Evolutionary conservation across 1,140 invertebrate genomes (phyloP).

Genomic region (Eurytemora carolleeae): DNA sequence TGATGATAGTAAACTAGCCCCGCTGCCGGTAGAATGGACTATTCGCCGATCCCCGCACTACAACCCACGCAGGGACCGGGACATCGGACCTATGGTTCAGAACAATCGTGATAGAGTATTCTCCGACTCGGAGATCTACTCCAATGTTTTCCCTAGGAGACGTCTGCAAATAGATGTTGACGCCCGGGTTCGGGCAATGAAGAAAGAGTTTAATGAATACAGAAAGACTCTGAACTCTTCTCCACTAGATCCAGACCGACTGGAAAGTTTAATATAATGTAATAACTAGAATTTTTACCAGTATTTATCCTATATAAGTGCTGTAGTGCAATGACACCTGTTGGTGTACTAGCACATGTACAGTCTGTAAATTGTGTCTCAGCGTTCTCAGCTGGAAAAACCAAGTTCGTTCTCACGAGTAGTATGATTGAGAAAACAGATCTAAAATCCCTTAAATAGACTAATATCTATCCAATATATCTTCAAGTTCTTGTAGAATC

Average conservation of each 20-base stretch:
- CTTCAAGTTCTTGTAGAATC: too few species aligned
- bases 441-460: too few species aligned
- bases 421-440: too few species aligned
- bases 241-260: neutral
- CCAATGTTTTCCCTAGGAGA: slow-evolving; percentile 20
- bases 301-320: too few species aligned
- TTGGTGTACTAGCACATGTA: too few species aligned
- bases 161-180: slow-evolving; percentile 58
- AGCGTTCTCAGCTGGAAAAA: too few species aligned
- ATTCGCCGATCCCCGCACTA: slow-evolving; percentile 36
- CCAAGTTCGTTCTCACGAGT: too few species aligned
- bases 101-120: slow-evolving; percentile 22
- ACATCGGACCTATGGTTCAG: slow-evolving; percentile 25
- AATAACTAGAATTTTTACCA: too few species aligned
- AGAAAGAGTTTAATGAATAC: slow-evolving; percentile 83
- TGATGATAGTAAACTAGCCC: slow-evolving; percentile 20
- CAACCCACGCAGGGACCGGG: slow-evolving; percentile 33
- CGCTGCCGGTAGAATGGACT: slow-evolving; percentile 13
- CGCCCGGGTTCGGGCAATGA: slow-evolving; percentile 75
- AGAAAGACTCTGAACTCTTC: slow-evolving; percentile 46
- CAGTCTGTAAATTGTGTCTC: too few species aligned
- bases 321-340: too few species aligned
- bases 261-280: slow-evolving; percentile 7
- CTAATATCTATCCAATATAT: too few species aligned
- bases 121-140: slow-evolving; percentile 26